Conservation (phyloP, 2,113 vertebrate species). For the Phalacrocorax pelagicus region DNA sequence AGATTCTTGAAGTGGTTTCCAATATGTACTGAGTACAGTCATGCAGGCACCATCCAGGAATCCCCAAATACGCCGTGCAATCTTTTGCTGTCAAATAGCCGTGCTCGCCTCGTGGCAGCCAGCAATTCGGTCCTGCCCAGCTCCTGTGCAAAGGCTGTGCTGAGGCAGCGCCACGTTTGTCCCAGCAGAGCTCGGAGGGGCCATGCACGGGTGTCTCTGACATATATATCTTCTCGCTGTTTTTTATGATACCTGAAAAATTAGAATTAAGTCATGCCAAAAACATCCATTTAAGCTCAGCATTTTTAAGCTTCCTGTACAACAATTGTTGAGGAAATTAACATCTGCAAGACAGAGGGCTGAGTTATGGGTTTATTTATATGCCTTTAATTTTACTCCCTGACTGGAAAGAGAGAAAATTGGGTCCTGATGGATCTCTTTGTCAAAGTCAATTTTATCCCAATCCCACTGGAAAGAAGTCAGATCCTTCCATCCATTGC, state of each 20-base stretch:
- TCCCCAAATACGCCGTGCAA: not conserved
- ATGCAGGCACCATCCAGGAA: not conserved
- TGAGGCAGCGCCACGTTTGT: fast-evolving
- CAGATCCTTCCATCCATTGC: not conserved
- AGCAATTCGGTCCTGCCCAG: not conserved
- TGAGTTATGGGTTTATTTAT: not conserved
- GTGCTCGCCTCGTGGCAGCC: not conserved
- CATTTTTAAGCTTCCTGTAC: not conserved
- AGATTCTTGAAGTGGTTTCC: constrained; percentile 11
- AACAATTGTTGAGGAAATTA: not conserved
- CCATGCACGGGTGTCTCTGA: not conserved
- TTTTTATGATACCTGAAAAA: not conserved
- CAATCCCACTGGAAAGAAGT: not conserved
- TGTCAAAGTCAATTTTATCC: not conserved
- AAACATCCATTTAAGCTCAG: not conserved
- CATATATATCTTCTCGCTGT: not conserved
- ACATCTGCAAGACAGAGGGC: not conserved
- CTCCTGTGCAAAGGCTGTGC: fast-evolving
- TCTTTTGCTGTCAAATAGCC: not conserved
- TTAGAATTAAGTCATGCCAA: not conserved
- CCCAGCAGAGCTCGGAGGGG: not conserved
- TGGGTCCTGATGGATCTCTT: not conserved
- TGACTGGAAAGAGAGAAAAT: not conserved
- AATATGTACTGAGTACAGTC: not conserved
- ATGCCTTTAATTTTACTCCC: not conserved